Conservation (phyloP, 1,140 invertebrate species). For the Philopotamus ludificatus region DNA sequence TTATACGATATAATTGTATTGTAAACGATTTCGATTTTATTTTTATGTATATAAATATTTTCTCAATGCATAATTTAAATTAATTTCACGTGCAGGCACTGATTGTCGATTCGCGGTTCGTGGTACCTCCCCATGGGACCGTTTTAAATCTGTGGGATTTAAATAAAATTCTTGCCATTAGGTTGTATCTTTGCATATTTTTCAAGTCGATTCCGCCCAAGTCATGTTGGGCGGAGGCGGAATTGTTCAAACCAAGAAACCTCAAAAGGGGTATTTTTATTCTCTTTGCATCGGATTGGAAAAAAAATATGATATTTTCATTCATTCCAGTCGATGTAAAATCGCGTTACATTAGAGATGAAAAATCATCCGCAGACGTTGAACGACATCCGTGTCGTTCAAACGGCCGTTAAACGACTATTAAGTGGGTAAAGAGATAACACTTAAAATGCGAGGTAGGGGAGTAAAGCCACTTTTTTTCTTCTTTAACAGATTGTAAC, state of each 20-base stretch:
- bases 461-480: background rate
- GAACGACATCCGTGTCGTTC: conserved; percentile 1
- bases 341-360: too few relatives aligned
- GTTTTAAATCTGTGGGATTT: conserved; percentile 38
- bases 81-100: conserved; percentile 3
- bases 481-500: background rate
- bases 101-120: conserved; percentile 4
- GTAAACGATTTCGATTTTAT: too few relatives aligned
- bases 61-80: too few relatives aligned
- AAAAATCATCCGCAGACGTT: too few relatives aligned
- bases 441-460: conserved; percentile 8
- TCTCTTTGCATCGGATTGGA: too few relatives aligned
- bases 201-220: conserved; percentile 40
- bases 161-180: conserved; percentile 42
- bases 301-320: too few relatives aligned
- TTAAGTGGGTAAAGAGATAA: conserved; percentile 4
- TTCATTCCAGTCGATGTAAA: too few relatives aligned
- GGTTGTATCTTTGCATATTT: conserved; percentile 41
- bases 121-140: conserved; percentile 11
- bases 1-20: background rate
- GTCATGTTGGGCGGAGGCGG: conserved; percentile 30
- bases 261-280: background rate
- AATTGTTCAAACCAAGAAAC: background rate
- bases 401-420: conserved; percentile 24
- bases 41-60: background rate